Percentiles rank a stretch among this genome's conserved stretches.
Evolutionary conservation across 2,113 vertebrate species (phyloP).

Genomic region (Ahaetulla prasina): DNA sequence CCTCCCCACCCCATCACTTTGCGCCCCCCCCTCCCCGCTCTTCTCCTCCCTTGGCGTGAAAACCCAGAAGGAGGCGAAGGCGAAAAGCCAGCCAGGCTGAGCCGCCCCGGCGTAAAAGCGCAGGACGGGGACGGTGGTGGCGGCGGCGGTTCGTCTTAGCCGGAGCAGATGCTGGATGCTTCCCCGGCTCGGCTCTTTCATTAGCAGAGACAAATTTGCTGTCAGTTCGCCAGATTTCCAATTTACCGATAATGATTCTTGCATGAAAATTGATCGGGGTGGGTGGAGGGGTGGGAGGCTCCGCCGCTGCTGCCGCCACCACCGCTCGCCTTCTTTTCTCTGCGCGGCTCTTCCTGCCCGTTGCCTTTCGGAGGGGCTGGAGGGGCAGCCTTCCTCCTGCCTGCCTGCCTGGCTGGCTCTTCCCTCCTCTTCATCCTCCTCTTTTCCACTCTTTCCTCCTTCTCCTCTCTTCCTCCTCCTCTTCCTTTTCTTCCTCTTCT

Average conservation of each 20-base stretch:
- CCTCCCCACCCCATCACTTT: background rate
- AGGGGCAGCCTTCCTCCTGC: background rate
- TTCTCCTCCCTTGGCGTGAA: slow-evolving; percentile 16
- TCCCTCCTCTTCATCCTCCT: background rate
- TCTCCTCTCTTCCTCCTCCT: too few species aligned
- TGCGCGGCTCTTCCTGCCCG: background rate
- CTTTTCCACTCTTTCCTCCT: too few species aligned
- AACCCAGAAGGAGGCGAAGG: slow-evolving; percentile 33
- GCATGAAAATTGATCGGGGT: slow-evolving; percentile 83
- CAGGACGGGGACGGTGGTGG: slow-evolving; percentile 1
- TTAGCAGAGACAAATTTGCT: slow-evolving; percentile 88
- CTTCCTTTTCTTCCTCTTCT: too few species aligned
- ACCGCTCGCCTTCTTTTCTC: background rate
- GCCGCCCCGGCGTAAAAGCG: slow-evolving; percentile 9
- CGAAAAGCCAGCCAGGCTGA: slow-evolving; percentile 30
- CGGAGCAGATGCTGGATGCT: slow-evolving; percentile 74
- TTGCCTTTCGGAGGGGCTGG: background rate
- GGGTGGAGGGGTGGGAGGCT: slow-evolving; percentile 41
- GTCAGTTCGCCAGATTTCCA: slow-evolving; percentile 83
- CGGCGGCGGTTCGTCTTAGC: slow-evolving; percentile 35
- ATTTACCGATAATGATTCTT: slow-evolving; percentile 87
- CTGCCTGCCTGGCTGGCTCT: background rate
- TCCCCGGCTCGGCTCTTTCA: slow-evolving; percentile 80
- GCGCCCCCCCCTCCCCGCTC: background rate
- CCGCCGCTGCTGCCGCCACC: background rate